Evolutionary conservation across 2,888 invertebrate genomes (phyloP), one percentile per base, ranked within the genome.

Genomic region (Sesia bembeciformis): DNA sequence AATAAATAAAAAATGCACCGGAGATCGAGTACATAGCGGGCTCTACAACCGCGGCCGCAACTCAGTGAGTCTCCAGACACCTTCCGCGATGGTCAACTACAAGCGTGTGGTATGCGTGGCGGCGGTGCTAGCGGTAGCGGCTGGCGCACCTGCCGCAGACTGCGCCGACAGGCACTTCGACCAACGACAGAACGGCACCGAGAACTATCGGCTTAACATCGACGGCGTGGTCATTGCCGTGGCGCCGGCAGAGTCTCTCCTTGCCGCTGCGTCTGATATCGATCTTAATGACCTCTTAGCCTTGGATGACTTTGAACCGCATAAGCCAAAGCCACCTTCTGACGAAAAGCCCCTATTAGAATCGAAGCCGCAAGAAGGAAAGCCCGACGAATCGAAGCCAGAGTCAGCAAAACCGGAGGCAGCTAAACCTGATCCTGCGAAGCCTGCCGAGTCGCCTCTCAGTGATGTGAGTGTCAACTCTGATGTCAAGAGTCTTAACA

Each of bases 121-220:
- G 46, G 66, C 65, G 55, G 55, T 75, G 39, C 54, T 70, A 51
- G 62, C 66, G 3, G 55, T 66, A 4, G 66, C 61, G 3, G 57
- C 64, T 3, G 72, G 77, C 0, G 82, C 85, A 0, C 74, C 81
- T 3, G 64, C 72, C 3, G 66, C 72, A n/a, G 76, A 78, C 57
- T 62, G 64, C 53, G 57, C 60, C 6, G 69, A 71, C 46, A 57
- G 79, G 52, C 82, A 86, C 60, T 93, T 92, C 74, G 95, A 96
- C 77, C 94, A 95, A 71, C 83, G 95, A 4, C 96, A 96, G 74
- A 95, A 95, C 70, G 95, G 95, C 1, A 87, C 92, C 0, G 94
- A 94, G 65, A 96, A 96, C 82, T 91, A 92, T 61, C 89, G 94
- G 23, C 79, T 95, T 5, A 92, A 92, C 70, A 88, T 95, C 53